Base-by-base conservation (phyloP, 2,888 invertebrate species). In the Macropis europaea region DNA sequence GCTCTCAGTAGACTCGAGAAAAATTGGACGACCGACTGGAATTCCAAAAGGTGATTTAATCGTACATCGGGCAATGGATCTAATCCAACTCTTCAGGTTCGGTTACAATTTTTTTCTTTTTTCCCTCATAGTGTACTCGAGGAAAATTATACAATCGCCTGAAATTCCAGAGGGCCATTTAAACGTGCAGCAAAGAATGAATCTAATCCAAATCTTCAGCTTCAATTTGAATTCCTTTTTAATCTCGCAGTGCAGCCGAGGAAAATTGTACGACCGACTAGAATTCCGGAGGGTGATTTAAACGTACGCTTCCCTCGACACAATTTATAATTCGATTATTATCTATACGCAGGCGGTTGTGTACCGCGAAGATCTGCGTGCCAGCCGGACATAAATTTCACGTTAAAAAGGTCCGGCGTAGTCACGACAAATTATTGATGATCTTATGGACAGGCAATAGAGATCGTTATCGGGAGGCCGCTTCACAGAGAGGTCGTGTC, bases 251-350 rank as follows among this genome's bases (percentile, higher is more conserved):
- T n/a, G n/a, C n/a, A n/a, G n/a, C 30, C 13, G 43, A 43, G 24
- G 24, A 24, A 24, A 11, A 13, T 6, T 9, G 43, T n/a, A 11
- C 3, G 30, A 30, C 13, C 7, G 45, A 15, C 9, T n/a, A 24
- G 15, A 34, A 54, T 61, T 32, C 9, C 54, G n/a, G 11, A n/a
- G 43, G 34, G n/a, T 30, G 52, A n/a, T 28, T 26, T 15, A 32
- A 48, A 38, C 9, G 36, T 17, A 19, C 15, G 15, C 32, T 9
- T 15, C 30, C 13, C 34, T 43, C 56, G 70, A 52, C 56, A 74
- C 70, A 77, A 77, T 77, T 77, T 77, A 75, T 67, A 75, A 77
- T 71, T 77, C 61, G 74, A 60, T 68, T 78, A 78, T 71, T 77
- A 77, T 75, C 78, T 74, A 57, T 42, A 59, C 64, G 54, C 57